Percentiles rank a stretch among this genome's conserved stretches.
Evolutionary conservation across 1,140 invertebrate species (phyloP).

Genomic region (Drosophila paulistorum): DNA sequence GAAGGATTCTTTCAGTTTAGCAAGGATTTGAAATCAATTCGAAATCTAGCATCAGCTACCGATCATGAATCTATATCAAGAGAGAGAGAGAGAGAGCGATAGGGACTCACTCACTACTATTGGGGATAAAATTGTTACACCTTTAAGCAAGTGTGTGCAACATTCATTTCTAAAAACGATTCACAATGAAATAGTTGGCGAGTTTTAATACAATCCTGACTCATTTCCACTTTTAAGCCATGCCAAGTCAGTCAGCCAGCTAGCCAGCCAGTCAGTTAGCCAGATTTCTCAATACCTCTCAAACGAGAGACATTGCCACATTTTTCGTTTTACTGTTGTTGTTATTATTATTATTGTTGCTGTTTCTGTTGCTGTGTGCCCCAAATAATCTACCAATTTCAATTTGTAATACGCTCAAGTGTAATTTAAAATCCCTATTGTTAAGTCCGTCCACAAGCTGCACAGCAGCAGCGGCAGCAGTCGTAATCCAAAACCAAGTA

Average conservation of each 20-base stretch:
- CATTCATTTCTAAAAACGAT: background rate
- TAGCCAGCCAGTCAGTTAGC: background rate
- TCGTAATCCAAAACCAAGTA: conserved; percentile 41
- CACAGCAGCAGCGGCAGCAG: conserved; percentile 21
- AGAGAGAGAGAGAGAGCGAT: too few species aligned
- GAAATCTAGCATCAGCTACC: too few species aligned
- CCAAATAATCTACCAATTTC: conserved; percentile 22
- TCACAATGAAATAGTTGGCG: background rate
- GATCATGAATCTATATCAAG: too few species aligned
- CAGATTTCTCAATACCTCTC: conserved; percentile 13
- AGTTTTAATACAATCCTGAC: conserved; percentile 14
- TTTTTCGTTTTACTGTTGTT: background rate
- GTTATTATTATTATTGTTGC: background rate
- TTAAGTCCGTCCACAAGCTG: conserved; percentile 29
- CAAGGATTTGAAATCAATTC: too few species aligned
- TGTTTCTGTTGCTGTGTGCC: background rate
- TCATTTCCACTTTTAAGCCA: conserved; percentile 7
- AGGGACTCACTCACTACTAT: too few species aligned
- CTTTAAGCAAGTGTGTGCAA: background rate
- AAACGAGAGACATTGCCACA: conserved; percentile 18
- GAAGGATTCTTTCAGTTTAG: too few species aligned
- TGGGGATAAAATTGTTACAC: background rate
- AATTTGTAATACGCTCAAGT: conserved; percentile 46
- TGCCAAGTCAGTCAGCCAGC: background rate
- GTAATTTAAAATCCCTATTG: conserved; percentile 56